A percentile compares a stretch with the other conserved stretches of the same genome.
phyloP scores from a whole-genome alignment of 2,797 vertebrate species.

The Leucoraja ocellata region DNA sequence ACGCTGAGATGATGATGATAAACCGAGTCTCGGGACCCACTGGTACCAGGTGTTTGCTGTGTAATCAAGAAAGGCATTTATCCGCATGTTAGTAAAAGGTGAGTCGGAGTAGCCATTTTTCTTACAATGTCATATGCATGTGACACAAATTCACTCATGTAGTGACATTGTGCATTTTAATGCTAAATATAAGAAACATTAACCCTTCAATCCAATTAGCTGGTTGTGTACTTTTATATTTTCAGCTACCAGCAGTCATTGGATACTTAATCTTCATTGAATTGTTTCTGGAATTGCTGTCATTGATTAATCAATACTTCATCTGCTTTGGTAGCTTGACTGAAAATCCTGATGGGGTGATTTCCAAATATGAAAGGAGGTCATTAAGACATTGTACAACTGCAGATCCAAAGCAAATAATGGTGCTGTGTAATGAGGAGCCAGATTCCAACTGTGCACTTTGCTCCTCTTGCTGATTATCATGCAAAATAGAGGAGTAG shows the following conservation, averaged over 20 bases:
- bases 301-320: neutral
- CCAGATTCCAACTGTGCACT: neutral
- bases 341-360: neutral
- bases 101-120: neutral
- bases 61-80: neutral
- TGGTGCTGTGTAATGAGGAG: neutral
- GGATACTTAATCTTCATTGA: neutral
- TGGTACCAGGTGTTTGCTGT: neutral
- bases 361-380: constrained; percentile 5
- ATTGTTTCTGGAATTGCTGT: neutral
- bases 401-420: neutral
- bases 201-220: neutral
- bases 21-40: neutral
- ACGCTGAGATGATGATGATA: neutral
- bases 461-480: neutral
- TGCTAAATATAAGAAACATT: neutral
- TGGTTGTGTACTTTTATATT: neutral
- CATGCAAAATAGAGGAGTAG: neutral
- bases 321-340: neutral
- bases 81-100: neutral
- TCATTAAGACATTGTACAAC: neutral
- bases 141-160: neutral
- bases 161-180: neutral
- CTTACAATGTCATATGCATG: neutral
- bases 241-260: neutral